These are phyloP conservation scores for Lordiphosa clarofinis DNA, from an alignment of 1,140 invertebrate species.

Conservation along the genomic window DNA sequence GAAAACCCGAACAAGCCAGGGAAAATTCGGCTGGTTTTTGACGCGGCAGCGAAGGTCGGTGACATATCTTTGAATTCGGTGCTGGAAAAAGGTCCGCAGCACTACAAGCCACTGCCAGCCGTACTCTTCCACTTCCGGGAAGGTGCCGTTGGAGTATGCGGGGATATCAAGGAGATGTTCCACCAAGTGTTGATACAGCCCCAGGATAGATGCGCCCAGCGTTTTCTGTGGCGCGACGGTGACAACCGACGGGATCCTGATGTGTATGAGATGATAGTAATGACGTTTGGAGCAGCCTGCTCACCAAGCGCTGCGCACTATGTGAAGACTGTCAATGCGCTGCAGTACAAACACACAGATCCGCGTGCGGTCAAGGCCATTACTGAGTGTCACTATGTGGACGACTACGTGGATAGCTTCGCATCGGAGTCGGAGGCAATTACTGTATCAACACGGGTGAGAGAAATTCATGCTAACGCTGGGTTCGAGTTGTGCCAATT, in stretches of 20 bases:
- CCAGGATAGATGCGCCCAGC: constrained; percentile 5
- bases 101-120: background rate
- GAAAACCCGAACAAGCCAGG: constrained; percentile 10
- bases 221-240: too few relatives aligned
- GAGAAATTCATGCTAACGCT: too few relatives aligned
- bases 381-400: too few relatives aligned
- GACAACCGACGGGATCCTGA: too few relatives aligned
- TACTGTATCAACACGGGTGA: too few relatives aligned
- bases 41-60: constrained; percentile 1
- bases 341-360: background rate
- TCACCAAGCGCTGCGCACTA: background rate
- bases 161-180: background rate
- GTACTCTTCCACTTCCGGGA: background rate
- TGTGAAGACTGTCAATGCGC: background rate
- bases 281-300: constrained; percentile 2
- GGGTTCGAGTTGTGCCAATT: too few relatives aligned
- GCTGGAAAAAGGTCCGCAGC: constrained; percentile 2
- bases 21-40: constrained; percentile 9
- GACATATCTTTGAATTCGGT: constrained; percentile 2
- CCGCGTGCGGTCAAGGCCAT: constrained; percentile 1
- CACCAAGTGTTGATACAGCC: constrained; percentile 5
- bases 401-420: too few relatives aligned
- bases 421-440: too few relatives aligned
- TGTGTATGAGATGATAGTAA: constrained; percentile 5
- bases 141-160: background rate